Conservation (phyloP, 1,140 invertebrate genomes). For the Camponotus vicinus region DNA sequence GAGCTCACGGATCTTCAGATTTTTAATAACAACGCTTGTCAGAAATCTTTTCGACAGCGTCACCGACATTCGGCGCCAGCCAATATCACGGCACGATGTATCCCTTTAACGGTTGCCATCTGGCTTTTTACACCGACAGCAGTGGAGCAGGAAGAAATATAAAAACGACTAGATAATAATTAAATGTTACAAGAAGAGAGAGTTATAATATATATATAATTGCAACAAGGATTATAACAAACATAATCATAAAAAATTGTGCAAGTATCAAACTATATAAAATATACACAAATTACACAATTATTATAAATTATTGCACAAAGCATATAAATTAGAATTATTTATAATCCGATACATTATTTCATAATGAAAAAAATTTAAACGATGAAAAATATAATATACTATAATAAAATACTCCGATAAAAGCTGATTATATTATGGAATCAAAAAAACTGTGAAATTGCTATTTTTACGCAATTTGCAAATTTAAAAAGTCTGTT, state of each 20-base stretch:
- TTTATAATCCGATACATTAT: not conserved
- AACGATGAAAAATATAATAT: not conserved
- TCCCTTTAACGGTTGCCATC: constrained; percentile 78
- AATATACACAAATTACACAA: no score
- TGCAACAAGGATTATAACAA: no score
- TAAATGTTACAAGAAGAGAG: constrained; percentile 22
- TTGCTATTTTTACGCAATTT: not conserved
- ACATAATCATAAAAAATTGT: not conserved
- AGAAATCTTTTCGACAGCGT: constrained; percentile 79
- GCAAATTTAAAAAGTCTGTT: not conserved
- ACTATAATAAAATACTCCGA: not conserved
- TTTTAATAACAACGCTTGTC: constrained; percentile 80
- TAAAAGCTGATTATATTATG: not conserved
- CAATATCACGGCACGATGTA: constrained; percentile 76
- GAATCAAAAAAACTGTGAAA: not conserved
- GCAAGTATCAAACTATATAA: constrained; percentile 7
- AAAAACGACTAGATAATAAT: constrained; percentile 29
- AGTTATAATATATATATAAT: not conserved
- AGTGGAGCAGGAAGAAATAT: constrained; percentile 33
- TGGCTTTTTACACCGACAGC: constrained; percentile 60
- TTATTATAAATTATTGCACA: not conserved
- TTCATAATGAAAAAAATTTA: not conserved
- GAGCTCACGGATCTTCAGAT: constrained; percentile 54
- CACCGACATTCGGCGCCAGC: constrained; percentile 80
- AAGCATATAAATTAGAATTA: not conserved